Base-by-base conservation (phyloP, 2,888 invertebrate genomes). In the Antheraea assamensis region DNA sequence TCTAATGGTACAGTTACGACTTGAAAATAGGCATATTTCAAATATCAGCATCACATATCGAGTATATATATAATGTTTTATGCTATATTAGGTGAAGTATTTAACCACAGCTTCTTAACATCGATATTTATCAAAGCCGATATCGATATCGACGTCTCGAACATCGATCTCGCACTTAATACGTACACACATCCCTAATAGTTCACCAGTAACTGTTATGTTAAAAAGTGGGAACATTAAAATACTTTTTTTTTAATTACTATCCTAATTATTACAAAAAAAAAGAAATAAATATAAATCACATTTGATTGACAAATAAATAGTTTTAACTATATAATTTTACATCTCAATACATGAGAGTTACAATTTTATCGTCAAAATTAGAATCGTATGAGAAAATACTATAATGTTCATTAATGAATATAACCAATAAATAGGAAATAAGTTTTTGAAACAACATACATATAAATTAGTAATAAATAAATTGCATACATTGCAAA, bases 201-300 rank as follows among this genome's bases (percentile, higher is more conserved):
- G n/a, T 55, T 55, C 17, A 55, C 21, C 55, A 21, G 24, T 58
- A 58, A 58, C 24, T 58, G 58, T 58, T 13, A 58, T 24, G 58
- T 24, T 58, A 58, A 58, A 58, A 58, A 58, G 58, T 58, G 24
- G 24, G 58, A 58, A 58, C 58, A 58, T 24, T 55, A n/a, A 55
- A 55, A 21, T 55, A n/a, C n/a, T 2, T n/a, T 58, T 58, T 24
- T 58, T 58, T 58, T 24, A 24, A 21, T 24, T 58, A 58, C 24
- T 58, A 58, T n/a, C 24, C 58, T 58, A 58, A 58, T 24, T 58
- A 24, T 24, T 55, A n/a, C n/a, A 55, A 55, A n/a, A 55, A 21
- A 5, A 35, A 13, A 13, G 42, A 42, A 58, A 58, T 13, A 24
- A 58, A 10, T 10, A 58, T 58, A 24, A 58, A 58, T 58, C n/a